phyloP scores from a whole-genome alignment of 2,797 vertebrate species.

The Pelodytes ibericus region DNA sequence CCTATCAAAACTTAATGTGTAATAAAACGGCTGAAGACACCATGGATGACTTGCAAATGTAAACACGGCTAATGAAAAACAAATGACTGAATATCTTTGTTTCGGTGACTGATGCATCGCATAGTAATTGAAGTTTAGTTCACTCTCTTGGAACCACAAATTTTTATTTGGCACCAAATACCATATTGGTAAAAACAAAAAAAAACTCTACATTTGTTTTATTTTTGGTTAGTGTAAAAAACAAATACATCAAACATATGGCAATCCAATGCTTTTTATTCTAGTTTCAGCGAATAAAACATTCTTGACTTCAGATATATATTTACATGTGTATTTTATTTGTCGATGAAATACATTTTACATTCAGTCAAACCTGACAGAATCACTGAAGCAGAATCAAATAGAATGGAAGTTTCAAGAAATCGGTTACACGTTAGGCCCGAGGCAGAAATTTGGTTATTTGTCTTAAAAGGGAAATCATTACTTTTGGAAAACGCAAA shows the following conservation, averaged over 20 bases:
- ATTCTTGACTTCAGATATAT: slow-evolving; percentile 32
- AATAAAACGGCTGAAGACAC: slow-evolving; percentile 27
- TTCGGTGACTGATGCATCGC: slow-evolving; percentile 15
- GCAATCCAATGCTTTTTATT: slow-evolving; percentile 1
- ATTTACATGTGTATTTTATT: slow-evolving; percentile 44
- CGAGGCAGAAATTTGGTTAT: slow-evolving; percentile 28
- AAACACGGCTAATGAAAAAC: slow-evolving; percentile 27
- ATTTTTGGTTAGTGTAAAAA: slow-evolving; percentile 7
- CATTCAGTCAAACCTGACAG: slow-evolving; percentile 38
- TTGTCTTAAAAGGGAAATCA: slow-evolving; percentile 42
- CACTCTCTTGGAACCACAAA: slow-evolving; percentile 37
- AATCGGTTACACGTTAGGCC: slow-evolving; percentile 33
- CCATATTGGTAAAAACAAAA: neutral
- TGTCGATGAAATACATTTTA: slow-evolving; percentile 25
- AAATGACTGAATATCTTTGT: slow-evolving; percentile 41
- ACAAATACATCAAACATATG: slow-evolving; percentile 5
- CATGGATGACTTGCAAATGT: slow-evolving; percentile 19
- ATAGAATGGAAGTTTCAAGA: slow-evolving; percentile 36
- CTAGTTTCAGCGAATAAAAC: slow-evolving; percentile 17
- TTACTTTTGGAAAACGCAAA: slow-evolving; percentile 40
- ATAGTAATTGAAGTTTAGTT: slow-evolving; percentile 50
- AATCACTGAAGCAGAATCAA: slow-evolving; percentile 41
- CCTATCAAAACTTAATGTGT: slow-evolving; percentile 11
- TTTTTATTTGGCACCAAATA: neutral
- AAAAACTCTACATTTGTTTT: neutral